Conservation (phyloP, 2,797 vertebrate species). For the Aldrovandia affinis region DNA sequence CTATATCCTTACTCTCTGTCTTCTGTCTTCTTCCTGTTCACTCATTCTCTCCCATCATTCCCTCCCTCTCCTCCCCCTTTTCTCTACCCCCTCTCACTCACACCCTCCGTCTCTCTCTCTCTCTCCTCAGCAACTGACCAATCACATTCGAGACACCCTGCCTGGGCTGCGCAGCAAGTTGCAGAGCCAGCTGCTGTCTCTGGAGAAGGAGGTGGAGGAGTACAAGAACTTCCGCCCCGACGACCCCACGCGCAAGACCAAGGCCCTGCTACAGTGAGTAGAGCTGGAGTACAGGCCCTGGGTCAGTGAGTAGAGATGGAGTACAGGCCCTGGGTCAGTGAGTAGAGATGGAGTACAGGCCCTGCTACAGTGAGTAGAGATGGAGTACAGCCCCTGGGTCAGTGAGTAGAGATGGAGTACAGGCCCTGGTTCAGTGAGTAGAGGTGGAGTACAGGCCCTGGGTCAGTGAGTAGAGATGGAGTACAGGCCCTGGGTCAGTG, state of each 20-base stretch:
- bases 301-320: not conserved
- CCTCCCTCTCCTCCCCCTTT: not conserved
- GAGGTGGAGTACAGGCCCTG: not conserved
- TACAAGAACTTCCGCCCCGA: slow-evolving; percentile 96
- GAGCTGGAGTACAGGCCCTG: not conserved
- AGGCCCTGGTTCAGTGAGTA: not conserved
- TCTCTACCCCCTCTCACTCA: not conserved
- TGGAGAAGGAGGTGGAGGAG: slow-evolving; percentile 98
- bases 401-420: not conserved
- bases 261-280: slow-evolving; percentile 92
- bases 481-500: not conserved
- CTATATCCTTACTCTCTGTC: not conserved
- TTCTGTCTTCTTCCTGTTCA: not conserved
- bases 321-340: not conserved
- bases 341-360: not conserved
- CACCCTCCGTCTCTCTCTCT: slow-evolving; percentile 22
- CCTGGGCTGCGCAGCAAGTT: slow-evolving; percentile 91
- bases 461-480: not conserved
- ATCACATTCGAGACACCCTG: slow-evolving; percentile 94
- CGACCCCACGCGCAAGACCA: slow-evolving; percentile 95
- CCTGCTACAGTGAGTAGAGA: not conserved
- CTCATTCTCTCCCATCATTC: not conserved
- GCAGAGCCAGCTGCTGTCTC: slow-evolving; percentile 92
- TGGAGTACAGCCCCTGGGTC: not conserved
- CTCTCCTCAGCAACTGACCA: slow-evolving; percentile 88